Evolutionary conservation across 2,113 vertebrate genomes (phyloP), one percentile per base, ranked within the genome.

Genomic region (Camelus dromedarius): DNA sequence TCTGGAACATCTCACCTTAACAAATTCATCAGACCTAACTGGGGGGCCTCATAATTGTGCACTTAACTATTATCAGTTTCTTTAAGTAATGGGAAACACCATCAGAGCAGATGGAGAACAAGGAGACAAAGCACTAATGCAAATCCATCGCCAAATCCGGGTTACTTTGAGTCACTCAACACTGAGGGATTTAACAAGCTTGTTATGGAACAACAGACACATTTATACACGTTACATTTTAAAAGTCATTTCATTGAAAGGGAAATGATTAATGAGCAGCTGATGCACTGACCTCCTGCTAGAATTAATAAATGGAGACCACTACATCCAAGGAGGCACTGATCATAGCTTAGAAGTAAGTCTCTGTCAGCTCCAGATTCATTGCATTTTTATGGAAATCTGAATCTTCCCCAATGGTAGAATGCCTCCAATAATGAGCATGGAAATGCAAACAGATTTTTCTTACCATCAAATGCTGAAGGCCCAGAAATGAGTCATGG

Each of bases 391-490:
- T 93, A 92, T 75, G 8, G 26, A 96, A 97, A 96, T 97, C 92
- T 97, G 82, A 79, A 96, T 86, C 9, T 93, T 62, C 32, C 18
- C 77, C 56, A 72, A 85, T 70, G 95, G 82, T 20, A 95, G 52
- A 95, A 20, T 30, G 80, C 62, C 76, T 89, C 72, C 69, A 86
- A 86, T 70, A 97, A 94, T 54, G 81, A 96, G 24, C 24, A 96
- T 15, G 24, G 96, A 98, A 96, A 96, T 96, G 66, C 42, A 97
- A 97, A 95, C 50, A 35, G 19, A 94, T 70, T 97, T 98, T 97
- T 52, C 87, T 97, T 83, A 64, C 90, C 32, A 56, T 50, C n/a
- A 91, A 79, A 93, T 95, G 75, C 82, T 83, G 73, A 92, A 54
- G 12, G 48, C 52, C 80, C 20, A 80, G 14, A 16, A 87, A 3